phyloP scores from a whole-genome alignment of 2,888 invertebrate species.

The Clepsis dumicolana region DNA sequence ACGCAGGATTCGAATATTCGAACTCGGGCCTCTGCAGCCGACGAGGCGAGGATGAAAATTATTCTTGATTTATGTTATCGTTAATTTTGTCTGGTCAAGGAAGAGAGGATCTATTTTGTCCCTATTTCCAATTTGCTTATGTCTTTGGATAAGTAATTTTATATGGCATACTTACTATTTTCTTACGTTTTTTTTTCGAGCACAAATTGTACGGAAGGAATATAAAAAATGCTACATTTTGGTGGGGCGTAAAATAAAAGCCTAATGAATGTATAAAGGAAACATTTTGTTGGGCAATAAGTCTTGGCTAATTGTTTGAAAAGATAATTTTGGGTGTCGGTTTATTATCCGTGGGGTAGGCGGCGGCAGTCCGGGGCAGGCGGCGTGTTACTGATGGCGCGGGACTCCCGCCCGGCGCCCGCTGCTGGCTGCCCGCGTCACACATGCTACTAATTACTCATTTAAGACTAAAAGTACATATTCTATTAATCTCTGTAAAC shows the following conservation, averaged over 20 bases:
- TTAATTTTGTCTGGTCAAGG: not conserved
- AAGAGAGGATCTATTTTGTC: not conserved
- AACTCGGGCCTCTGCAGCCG: slow-evolving; percentile 3
- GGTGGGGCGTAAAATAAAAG: slow-evolving; percentile 40
- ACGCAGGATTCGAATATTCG: too few species aligned
- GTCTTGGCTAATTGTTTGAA: slow-evolving; percentile 77
- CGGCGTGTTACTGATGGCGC: slow-evolving; percentile 71
- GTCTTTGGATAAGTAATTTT: not conserved
- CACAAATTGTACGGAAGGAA: slow-evolving; percentile 12
- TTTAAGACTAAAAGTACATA: slow-evolving; percentile 59
- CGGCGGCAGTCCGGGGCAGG: slow-evolving; percentile 61
- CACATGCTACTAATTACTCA: slow-evolving; percentile 79
- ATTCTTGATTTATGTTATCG: slow-evolving; percentile 8
- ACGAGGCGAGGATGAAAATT: not conserved
- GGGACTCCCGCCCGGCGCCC: slow-evolving; percentile 50
- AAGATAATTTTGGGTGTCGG: slow-evolving; percentile 77
- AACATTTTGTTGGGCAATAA: slow-evolving; percentile 63
- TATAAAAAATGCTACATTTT: slow-evolving; percentile 34
- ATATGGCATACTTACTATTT: not conserved
- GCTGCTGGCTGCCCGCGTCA: slow-evolving; percentile 60
- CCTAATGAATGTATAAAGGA: slow-evolving; percentile 45
- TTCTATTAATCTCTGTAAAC: slow-evolving; percentile 49
- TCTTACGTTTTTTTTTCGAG: not conserved
- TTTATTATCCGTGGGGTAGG: slow-evolving; percentile 72
- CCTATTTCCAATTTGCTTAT: not conserved